Evolutionary conservation across 2,797 vertebrate species (phyloP), one percentile per base, ranked within the genome.

Genomic region (Fundulus diaphanus): DNA sequence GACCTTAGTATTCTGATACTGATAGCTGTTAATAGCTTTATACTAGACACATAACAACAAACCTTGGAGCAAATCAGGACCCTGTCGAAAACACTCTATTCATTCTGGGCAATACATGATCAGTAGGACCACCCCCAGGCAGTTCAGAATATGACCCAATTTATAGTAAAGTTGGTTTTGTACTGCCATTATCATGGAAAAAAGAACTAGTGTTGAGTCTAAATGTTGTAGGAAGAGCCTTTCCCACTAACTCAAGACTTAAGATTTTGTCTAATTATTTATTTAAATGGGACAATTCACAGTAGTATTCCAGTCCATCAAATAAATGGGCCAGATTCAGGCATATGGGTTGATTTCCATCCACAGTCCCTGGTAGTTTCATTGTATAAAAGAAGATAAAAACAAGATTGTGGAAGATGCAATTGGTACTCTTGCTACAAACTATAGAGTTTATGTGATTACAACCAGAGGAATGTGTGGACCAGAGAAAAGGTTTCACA

Each of bases 381-480:
- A 42, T 42, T 7, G 40, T 18, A 9, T 8, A 13, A 49, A 31
- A 37, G 7, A 0, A 44, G 13, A 67, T 67, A 3, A 61, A 78
- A 82, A 76, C 57, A 15, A 79, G 65, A 79, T 81, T 72, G 80
- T 72, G 71, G 40, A 80, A 74, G 79, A 77, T 74, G 78, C 80
- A 77, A 73, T 83, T 71, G 51, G 57, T 65, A 52, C 37, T 66
- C 75, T 82, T 68, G 22, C 71, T 35, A 81, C 75, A 70, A 69
- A 73, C 59, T 77, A 20, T 76, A 73, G 54, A 80, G 61, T 37
- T 59, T 48, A 73, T 66, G 71, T 84, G 59, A 73, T 84, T 74
- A 72, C 61, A 63, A 67, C 78, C 83, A 57, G 18, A 89, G 85
- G 86, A 92, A 90, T 90, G 76, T 40, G 42, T 33, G 44, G 72